Base-by-base conservation (phyloP, 2,797 vertebrate species). In the Falco rusticolus region DNA sequence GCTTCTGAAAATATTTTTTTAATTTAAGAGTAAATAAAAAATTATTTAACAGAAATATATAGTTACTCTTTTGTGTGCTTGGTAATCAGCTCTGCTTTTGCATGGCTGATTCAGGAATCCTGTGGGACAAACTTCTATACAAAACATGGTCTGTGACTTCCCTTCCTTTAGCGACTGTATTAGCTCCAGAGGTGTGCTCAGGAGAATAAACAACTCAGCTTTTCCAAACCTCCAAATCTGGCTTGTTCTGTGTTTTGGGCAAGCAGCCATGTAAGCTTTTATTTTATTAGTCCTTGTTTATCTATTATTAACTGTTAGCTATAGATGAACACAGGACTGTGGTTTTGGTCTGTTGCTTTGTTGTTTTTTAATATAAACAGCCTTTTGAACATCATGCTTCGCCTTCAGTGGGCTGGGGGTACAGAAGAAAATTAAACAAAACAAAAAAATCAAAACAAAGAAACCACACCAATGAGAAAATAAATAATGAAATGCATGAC, bases 391-490 rank as follows among this genome's bases (percentile, higher is more conserved):
- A 81, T 91, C 69, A 37, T 87, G 41, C 18, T 77, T 87, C 0
- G 24, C 61, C 66, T 94, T 93, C 84, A 14, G 18, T 90, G 74
- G 51, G 71, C 59, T 84, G 43, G 39, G 60, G 60, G 66, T 89
- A 85, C 16, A 92, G 78, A 90, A 74, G 66, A 95, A 94, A 90
- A 95, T 94, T 48, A 92, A 92, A 92, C 82, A 87, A 79, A 93
- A 84, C 0, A 4, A 90, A 91, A 87, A 85, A 87, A 77, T 84
- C 65, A 92, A 94, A 96, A 87, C 87, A 93, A 85, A 93, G 75
- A 93, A 97, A 95, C 96, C 96, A 96, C 95, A 97, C 84, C 45
- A 95, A n/a, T 92, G 84, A 85, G 43, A 19, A 89, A 90, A 92
- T 80, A 91, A 87, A 92, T 85, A 95, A 92, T 81, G 72, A 92